Percentiles rank a stretch among this genome's conserved stretches.
Evolutionary conservation across 1,140 invertebrate species (phyloP).

Genomic region (Drosophila sechellia): DNA sequence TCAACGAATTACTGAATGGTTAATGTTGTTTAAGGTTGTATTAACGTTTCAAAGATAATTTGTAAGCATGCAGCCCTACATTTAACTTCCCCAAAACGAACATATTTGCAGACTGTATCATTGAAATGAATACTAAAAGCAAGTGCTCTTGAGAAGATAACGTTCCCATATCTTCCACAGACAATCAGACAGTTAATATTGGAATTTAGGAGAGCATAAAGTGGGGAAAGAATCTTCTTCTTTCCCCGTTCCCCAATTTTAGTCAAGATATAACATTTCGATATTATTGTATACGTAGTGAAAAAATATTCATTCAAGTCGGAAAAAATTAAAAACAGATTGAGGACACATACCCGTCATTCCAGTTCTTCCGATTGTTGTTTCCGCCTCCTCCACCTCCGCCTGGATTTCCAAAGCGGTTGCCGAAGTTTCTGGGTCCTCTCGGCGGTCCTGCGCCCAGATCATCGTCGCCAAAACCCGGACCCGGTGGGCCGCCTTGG

Average conservation of each 20-base stretch:
- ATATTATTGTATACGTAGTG: not conserved
- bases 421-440: conserved; percentile 33
- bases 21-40: too few species aligned
- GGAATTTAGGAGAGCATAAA: not conserved
- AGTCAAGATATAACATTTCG: conserved; percentile 4
- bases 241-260: not conserved
- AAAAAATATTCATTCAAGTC: conserved; percentile 9
- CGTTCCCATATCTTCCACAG: not conserved
- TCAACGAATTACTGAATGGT: not conserved
- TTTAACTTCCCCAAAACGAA: not conserved
- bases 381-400: conserved; percentile 20
- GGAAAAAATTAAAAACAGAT: not conserved
- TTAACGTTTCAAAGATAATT: not conserved
- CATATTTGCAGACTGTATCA: not conserved
- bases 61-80: not conserved
- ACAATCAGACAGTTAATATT: conserved; percentile 19
- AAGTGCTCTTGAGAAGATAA: too few species aligned
- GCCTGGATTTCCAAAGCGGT: conserved; percentile 28
- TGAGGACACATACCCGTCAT: conserved; percentile 62
- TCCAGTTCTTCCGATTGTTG: conserved; percentile 53
- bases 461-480: conserved; percentile 51
- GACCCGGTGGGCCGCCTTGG: conserved; percentile 31
- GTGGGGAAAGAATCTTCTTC: not conserved
- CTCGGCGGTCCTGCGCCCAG: conserved; percentile 13
- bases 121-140: not conserved